phyloP scores from a whole-genome alignment of 2,113 vertebrate genomes.

The Cheirogaleus medius region DNA sequence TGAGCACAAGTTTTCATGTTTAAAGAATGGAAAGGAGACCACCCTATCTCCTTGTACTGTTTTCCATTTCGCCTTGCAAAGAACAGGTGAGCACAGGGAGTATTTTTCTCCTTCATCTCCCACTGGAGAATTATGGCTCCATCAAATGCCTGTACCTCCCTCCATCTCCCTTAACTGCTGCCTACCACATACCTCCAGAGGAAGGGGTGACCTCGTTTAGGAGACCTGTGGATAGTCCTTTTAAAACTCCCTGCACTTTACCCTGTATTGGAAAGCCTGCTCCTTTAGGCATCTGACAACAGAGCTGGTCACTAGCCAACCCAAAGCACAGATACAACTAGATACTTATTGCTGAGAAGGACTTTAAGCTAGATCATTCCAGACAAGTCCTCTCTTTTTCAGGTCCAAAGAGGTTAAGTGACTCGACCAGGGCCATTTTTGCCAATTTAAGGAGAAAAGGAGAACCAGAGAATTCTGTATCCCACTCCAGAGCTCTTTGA shows the following conservation, averaged over 20 bases:
- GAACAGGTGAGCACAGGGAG: not conserved
- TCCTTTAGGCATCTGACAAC: not conserved
- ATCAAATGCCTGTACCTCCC: not conserved
- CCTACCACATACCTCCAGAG: not conserved
- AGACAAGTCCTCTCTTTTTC: not conserved
- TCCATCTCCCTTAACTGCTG: not conserved
- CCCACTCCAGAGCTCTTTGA: not conserved
- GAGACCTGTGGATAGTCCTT: not conserved
- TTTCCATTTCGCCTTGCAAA: constrained; percentile 49
- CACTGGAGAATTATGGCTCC: not conserved
- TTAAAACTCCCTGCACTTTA: not conserved
- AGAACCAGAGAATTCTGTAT: not conserved
- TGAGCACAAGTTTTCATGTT: not conserved
- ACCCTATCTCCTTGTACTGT: not conserved
- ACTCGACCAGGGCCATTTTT: not conserved
- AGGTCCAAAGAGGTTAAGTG: not conserved
- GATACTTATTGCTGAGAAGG: not conserved
- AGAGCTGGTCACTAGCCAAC: not conserved
- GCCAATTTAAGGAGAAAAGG: not conserved
- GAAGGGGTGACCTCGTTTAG: not conserved
- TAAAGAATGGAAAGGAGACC: constrained; percentile 25
- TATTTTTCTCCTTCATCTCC: not conserved
- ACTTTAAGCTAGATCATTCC: not conserved
- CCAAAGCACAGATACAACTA: not conserved
- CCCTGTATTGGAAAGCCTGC: not conserved